Conservation (phyloP, 1,140 invertebrate genomes). For the Halictus rubicundus region DNA sequence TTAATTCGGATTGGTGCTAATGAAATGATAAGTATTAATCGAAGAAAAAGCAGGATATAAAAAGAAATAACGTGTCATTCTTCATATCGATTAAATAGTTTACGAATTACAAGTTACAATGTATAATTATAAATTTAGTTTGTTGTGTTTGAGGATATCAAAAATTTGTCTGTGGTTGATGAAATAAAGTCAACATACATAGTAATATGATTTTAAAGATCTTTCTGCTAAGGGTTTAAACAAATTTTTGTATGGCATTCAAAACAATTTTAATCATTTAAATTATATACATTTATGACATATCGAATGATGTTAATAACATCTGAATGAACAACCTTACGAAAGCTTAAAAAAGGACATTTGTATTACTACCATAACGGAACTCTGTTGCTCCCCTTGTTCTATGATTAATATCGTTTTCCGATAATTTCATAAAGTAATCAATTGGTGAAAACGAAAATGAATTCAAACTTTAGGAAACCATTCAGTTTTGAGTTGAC, state of each 20-base stretch:
- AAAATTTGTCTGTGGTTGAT: not conserved
- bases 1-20: not conserved
- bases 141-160: not conserved
- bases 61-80: not conserved
- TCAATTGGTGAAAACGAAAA: not conserved
- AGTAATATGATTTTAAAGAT: no score
- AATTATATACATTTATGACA: no score
- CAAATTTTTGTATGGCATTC: no score
- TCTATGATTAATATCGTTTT: not conserved
- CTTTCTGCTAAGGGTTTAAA: no score
- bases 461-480: not conserved
- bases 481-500: not conserved
- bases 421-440: not conserved
- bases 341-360: no score
- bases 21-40: not conserved
- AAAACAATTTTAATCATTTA: no score
- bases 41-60: not conserved
- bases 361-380: no score
- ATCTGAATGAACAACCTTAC: no score
- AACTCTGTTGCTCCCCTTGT: not conserved
- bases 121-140: no score
- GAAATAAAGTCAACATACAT: no score
- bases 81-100: not conserved
- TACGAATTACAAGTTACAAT: not conserved
- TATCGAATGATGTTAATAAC: no score